These are phyloP conservation scores for Megalops cyprinoides DNA, from an alignment of 2,797 vertebrate genomes.

Conservation along the genomic window DNA sequence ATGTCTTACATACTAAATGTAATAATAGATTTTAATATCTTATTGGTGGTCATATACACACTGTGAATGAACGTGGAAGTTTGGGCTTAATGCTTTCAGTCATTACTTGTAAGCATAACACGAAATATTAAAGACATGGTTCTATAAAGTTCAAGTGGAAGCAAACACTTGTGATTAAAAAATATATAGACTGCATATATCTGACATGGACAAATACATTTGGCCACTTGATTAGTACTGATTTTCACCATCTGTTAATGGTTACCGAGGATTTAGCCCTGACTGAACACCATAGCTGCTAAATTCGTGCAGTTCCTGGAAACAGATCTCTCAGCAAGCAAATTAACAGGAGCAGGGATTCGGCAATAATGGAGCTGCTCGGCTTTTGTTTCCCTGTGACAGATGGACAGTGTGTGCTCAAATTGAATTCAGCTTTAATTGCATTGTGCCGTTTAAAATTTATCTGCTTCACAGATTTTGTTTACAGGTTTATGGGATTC, in stretches of 20 bases:
- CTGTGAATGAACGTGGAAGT: not conserved
- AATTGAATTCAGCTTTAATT: conserved; percentile 99
- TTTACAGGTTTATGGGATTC: conserved; percentile 96
- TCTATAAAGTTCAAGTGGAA: not conserved
- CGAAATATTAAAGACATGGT: not conserved
- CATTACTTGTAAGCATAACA: not conserved
- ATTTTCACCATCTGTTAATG: conserved; percentile 95
- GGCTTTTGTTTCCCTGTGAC: conserved; percentile 98
- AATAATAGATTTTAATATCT: too few species aligned
- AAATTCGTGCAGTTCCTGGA: conserved; percentile 89
- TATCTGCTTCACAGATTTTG: conserved; percentile 98
- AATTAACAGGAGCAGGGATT: conserved; percentile 96
- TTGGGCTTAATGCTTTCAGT: not conserved
- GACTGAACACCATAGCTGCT: conserved; percentile 84
- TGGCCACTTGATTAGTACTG: conserved; percentile 88
- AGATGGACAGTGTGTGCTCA: conserved; percentile 98
- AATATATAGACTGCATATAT: conserved; percentile 1
- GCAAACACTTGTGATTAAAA: not conserved
- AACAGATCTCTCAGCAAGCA: conserved; percentile 96
- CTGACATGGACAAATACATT: conserved; percentile 54
- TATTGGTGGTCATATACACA: not conserved
- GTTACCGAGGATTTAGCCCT: conserved; percentile 88
- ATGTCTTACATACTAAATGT: too few species aligned
- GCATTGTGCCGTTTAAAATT: conserved; percentile 99
- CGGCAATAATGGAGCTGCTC: conserved; percentile 94